These are phyloP conservation scores for Bucorvus abyssinicus DNA, from an alignment of 2,797 vertebrate genomes.

Conservation along the genomic window DNA sequence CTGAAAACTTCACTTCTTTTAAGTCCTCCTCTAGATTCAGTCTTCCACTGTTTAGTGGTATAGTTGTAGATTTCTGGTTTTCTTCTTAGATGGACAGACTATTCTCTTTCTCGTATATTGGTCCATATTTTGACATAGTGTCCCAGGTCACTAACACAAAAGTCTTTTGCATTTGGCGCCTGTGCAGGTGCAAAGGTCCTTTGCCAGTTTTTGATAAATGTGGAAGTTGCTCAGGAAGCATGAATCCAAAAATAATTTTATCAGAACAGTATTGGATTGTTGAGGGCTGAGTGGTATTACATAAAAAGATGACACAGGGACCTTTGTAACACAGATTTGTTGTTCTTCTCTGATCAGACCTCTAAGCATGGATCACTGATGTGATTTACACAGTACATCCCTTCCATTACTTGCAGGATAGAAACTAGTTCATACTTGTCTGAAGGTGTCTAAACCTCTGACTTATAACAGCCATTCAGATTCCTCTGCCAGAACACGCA, in stretches of 20 bases:
- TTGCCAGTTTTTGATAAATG: constrained; percentile 8
- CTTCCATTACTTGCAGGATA: constrained; percentile 6
- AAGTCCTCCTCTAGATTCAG: background rate
- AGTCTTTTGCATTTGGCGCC: background rate
- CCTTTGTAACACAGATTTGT: constrained; percentile 23
- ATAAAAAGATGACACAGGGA: background rate
- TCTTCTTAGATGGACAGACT: background rate
- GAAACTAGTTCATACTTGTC: constrained; percentile 19
- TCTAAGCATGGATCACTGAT: background rate
- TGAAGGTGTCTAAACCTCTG: constrained; percentile 13
- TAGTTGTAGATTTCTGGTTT: background rate
- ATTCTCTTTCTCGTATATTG: fast-evolving
- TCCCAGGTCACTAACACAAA: background rate
- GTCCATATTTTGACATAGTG: background rate
- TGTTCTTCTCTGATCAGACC: constrained; percentile 27
- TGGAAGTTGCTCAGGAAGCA: background rate
- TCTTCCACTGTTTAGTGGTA: background rate
- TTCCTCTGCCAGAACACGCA: background rate
- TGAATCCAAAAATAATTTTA: constrained; percentile 43
- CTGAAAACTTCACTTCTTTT: background rate
- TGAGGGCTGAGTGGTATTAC: background rate
- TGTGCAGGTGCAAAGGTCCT: background rate
- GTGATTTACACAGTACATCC: constrained; percentile 22
- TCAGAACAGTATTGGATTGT: background rate
- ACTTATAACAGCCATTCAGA: background rate